These are phyloP conservation scores for Noctilio leporinus DNA, from an alignment of 2,113 vertebrate genomes.

Conservation along the genomic window DNA sequence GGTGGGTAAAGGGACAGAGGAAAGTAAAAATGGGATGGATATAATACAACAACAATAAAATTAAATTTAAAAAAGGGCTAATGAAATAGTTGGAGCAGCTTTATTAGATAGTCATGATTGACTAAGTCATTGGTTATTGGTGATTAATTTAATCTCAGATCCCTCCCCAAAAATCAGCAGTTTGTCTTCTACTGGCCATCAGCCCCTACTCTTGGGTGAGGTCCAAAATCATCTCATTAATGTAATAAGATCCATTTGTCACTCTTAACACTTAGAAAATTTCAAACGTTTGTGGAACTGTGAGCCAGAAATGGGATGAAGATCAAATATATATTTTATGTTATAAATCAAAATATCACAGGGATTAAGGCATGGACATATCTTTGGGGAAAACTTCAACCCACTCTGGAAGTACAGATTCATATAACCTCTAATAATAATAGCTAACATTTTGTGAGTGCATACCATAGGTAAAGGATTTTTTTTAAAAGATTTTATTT, in stretches of 20 bases:
- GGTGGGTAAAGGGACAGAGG: too few species aligned
- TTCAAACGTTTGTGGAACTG: background rate
- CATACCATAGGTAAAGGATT: background rate
- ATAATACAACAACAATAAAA: too few species aligned
- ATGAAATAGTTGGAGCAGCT: background rate
- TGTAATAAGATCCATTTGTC: background rate
- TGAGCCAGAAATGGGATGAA: background rate
- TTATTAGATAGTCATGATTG: background rate
- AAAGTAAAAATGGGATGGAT: too few species aligned
- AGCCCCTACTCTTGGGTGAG: background rate
- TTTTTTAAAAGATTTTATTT: too few species aligned
- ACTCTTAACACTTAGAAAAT: background rate
- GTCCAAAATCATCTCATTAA: background rate
- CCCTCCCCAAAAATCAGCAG: background rate
- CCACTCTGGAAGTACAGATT: background rate
- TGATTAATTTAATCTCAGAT: background rate
- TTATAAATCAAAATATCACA: background rate
- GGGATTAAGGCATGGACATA: background rate
- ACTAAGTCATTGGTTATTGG: background rate
- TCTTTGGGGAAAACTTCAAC: background rate
- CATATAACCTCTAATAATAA: background rate
- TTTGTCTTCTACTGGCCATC: background rate
- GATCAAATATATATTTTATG: background rate
- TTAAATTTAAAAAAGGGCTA: background rate
- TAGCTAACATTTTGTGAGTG: background rate